Conservation (phyloP, 2,113 vertebrate species). For the Oncorhynchus kisutch region DNA sequence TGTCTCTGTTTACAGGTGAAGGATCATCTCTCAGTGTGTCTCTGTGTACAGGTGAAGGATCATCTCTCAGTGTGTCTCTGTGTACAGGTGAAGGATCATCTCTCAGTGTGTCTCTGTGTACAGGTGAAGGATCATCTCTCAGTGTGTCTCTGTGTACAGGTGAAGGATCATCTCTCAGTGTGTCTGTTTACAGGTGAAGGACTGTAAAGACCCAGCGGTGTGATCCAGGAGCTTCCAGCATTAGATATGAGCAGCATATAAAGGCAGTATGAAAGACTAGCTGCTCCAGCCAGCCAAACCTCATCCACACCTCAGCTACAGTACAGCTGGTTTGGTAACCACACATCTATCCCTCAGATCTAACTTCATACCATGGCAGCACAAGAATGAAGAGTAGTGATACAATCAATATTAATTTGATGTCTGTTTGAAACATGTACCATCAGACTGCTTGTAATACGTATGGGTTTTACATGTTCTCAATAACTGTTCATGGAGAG, state of each 20-base stretch:
- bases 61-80: too few species aligned
- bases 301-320: constrained; percentile 58
- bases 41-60: too few species aligned
- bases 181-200: constrained; percentile 52
- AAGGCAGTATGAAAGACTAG: constrained; percentile 55
- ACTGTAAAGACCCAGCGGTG: constrained; percentile 42
- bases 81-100: too few species aligned
- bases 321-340: constrained; percentile 66
- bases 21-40: too few species aligned
- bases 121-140: too few species aligned
- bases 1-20: neutral
- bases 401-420: constrained; percentile 61
- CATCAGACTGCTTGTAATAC: neutral
- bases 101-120: too few species aligned
- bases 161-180: constrained; percentile 22
- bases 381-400: constrained; percentile 54
- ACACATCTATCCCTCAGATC: constrained; percentile 61
- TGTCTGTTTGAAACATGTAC: neutral
- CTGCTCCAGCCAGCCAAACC: constrained; percentile 43
- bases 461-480: neutral
- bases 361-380: constrained; percentile 56
- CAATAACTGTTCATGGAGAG: neutral
- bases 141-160: constrained; percentile 2
- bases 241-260: constrained; percentile 59
- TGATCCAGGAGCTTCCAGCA: constrained; percentile 47